phyloP scores from a whole-genome alignment of 2,888 invertebrate species.

The Leucoma salicis region DNA sequence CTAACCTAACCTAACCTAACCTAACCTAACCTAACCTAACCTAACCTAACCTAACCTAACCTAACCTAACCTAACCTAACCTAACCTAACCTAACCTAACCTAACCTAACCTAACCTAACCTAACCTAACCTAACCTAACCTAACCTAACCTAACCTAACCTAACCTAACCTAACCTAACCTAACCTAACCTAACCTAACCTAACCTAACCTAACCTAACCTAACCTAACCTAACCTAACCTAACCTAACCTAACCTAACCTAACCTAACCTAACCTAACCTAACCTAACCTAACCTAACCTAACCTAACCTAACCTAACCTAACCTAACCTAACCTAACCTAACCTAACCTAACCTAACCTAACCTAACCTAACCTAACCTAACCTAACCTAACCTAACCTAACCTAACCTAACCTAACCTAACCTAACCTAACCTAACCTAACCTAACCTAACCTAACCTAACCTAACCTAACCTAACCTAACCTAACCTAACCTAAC shows the following conservation, averaged over 20 bases:
- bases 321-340: constrained; percentile 22
- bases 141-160: constrained; percentile 21
- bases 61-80: constrained; percentile 27
- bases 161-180: constrained; percentile 29
- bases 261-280: constrained; percentile 19
- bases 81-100: constrained; percentile 25
- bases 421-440: constrained; percentile 14
- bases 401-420: constrained; percentile 13
- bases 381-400: constrained; percentile 13
- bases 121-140: constrained; percentile 33
- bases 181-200: constrained; percentile 17
- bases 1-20: constrained; percentile 25
- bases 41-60: constrained; percentile 24
- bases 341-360: constrained; percentile 24
- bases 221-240: constrained; percentile 9
- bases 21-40: constrained; percentile 23
- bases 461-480: constrained; percentile 13
- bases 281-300: constrained; percentile 18
- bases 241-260: constrained; percentile 15
- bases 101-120: constrained; percentile 20
- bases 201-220: constrained; percentile 16
- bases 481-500: constrained; percentile 14
- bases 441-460: constrained; percentile 14
- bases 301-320: constrained; percentile 12
- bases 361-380: constrained; percentile 12